phyloP scores from a whole-genome alignment of 2,888 invertebrate species.

The Acanthoscelides obtectus region DNA sequence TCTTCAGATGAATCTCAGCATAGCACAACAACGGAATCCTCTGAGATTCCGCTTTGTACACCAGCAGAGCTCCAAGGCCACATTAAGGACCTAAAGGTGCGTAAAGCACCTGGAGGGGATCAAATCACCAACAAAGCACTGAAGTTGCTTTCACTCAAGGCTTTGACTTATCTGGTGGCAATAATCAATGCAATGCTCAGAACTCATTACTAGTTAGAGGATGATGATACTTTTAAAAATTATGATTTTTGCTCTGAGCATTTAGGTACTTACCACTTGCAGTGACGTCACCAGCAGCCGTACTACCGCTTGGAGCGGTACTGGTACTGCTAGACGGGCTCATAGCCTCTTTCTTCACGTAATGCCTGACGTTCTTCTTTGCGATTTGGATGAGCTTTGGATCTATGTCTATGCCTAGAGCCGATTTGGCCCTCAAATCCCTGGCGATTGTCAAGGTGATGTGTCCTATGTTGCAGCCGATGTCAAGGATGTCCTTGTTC shows the following conservation, averaged over 20 bases:
- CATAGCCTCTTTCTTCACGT: conserved; percentile 46
- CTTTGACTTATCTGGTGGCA: too few relatives aligned
- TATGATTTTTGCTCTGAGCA: neutral
- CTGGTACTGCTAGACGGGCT: neutral
- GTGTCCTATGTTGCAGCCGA: conserved; percentile 97
- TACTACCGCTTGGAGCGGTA: neutral
- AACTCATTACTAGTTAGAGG: too few relatives aligned
- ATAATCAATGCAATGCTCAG: too few relatives aligned
- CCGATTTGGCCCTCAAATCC: conserved; percentile 77
- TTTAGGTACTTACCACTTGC: neutral
- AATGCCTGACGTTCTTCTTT: conserved; percentile 67
- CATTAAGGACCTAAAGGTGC: too few relatives aligned
- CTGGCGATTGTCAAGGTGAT: conserved; percentile 87
- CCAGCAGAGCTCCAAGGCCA: too few relatives aligned
- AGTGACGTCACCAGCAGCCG: neutral
- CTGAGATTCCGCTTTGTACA: too few relatives aligned
- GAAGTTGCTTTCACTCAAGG: too few relatives aligned
- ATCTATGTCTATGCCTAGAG: conserved; percentile 95
- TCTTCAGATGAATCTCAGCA: too few relatives aligned
- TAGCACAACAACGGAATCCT: too few relatives aligned
- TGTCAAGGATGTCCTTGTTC: conserved; percentile 88
- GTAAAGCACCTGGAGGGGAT: too few relatives aligned
- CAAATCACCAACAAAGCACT: too few relatives aligned
- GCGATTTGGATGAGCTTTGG: conserved; percentile 73
- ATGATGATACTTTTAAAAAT: too few relatives aligned